Evolutionary conservation across 2,113 vertebrate species (phyloP), one percentile per base, ranked within the genome.

Genomic region (Antennarius striatus): DNA sequence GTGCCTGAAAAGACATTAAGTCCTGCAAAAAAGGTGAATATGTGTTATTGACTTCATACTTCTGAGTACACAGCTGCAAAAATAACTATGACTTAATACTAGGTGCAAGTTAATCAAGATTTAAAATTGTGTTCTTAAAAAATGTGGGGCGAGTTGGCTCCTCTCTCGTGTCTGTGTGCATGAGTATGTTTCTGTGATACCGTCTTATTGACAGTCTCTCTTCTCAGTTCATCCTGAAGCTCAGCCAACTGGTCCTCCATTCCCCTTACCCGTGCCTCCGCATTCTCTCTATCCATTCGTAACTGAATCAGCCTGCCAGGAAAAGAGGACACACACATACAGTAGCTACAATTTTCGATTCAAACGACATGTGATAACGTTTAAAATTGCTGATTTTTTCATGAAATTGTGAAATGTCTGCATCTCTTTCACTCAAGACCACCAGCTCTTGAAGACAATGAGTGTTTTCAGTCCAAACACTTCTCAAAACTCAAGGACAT

Each of bases 211-310:
- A 82, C 22, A 3, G 69, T 86, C 43, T 84, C 92, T 86, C 57
- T 84, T 88, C 63, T 90, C 55, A 98, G 92, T 71, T 95, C 94
- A 1, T 88, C 92, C 68, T 93, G 94, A 69, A 93, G 49, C 11
- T 90, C 94, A 10, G 77, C 77, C 87, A 98, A 90, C 77, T 93
- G 94, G 68, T 91, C 92, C 82, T 98, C 93, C 69, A 94, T 64
- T 29, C 83, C 74, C 10, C 90, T 77, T 56, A 89, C 82, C n/a
- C 77, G 85, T 2, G 73, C 68, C 76, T 94, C 93, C 0, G 82
- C 89, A 28, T 78, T 89, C 64, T 92, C 92, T 46, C 93, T 86
- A 43, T 90, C 87, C 55, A 88, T 84, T 46, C 88, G 90, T 61
- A 91, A 65, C 42, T 94, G 89, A 49, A 80, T 90, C 68, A 94